Percentiles rank a stretch among this genome's conserved stretches.
These are phyloP conservation scores for Myrmophylax atrothorax DNA, from an alignment of 2,113 vertebrate genomes.

Conservation along the genomic window DNA sequence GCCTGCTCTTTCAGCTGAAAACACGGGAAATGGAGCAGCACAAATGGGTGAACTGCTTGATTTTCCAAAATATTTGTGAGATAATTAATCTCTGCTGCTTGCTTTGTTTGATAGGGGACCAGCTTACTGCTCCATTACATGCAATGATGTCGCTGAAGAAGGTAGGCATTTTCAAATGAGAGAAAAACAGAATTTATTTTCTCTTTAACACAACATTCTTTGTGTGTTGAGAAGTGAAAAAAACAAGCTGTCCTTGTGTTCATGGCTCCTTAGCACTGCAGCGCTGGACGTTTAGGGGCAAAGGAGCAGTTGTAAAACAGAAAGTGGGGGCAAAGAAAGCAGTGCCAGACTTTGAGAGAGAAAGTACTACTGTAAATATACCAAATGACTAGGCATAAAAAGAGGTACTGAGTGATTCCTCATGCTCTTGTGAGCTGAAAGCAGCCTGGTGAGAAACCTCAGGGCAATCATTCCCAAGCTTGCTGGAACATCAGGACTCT, in stretches of 20 bases:
- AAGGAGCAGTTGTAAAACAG: slow-evolving; percentile 18
- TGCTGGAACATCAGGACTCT: slow-evolving; percentile 9
- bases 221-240: slow-evolving; percentile 39
- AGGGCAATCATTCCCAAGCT: slow-evolving; percentile 51
- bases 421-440: slow-evolving; percentile 28
- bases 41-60: slow-evolving; percentile 61
- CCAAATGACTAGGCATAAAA: slow-evolving; percentile 44
- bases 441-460: slow-evolving; percentile 47
- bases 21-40: slow-evolving; percentile 59
- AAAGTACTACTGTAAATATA: slow-evolving; percentile 62
- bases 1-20: slow-evolving; percentile 64
- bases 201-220: slow-evolving; percentile 56
- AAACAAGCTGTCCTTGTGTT: slow-evolving; percentile 44
- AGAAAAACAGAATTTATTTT: slow-evolving; percentile 48
- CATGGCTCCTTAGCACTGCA: neutral
- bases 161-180: slow-evolving; percentile 44
- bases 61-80: slow-evolving; percentile 59
- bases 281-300: slow-evolving; percentile 34
- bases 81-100: slow-evolving; percentile 69
- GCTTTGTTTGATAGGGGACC: slow-evolving; percentile 36
- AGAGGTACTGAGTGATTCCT: slow-evolving; percentile 13
- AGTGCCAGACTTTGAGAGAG: slow-evolving; percentile 18
- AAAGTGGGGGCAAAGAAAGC: slow-evolving; percentile 3
- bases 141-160: slow-evolving; percentile 27
- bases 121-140: slow-evolving; percentile 50